These are phyloP conservation scores for Pantala flavescens DNA, from an alignment of 1,140 invertebrate species.

Conservation along the genomic window DNA sequence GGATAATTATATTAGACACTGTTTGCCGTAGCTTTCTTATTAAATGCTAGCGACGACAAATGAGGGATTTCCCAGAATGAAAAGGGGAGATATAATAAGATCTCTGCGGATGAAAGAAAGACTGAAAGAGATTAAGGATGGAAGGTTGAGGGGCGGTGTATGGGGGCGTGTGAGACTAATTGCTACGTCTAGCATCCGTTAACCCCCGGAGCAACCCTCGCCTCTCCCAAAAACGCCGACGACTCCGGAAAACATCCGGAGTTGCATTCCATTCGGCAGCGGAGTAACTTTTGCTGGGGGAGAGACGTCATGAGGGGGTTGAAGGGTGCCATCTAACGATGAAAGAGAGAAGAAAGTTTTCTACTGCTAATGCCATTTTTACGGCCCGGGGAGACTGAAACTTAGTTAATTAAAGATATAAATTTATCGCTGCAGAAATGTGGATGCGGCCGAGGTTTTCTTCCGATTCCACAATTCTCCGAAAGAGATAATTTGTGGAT, in stretches of 20 bases:
- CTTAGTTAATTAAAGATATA: no score
- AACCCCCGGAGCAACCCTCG: neutral
- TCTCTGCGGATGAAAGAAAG: neutral
- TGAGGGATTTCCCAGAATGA: no score
- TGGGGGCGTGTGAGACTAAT: neutral
- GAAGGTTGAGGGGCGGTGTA: neutral
- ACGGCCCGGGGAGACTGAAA: no score
- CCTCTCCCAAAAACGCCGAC: neutral
- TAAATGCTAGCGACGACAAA: no score
- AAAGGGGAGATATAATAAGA: neutral
- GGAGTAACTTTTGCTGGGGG: neutral
- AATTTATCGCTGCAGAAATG: no score
- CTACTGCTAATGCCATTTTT: no score
- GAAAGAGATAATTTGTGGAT: no score
- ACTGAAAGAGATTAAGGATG: neutral
- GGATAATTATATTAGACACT: no score
- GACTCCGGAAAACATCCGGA: neutral
- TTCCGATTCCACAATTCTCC: no score
- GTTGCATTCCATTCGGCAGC: neutral
- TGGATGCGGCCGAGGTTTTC: no score
- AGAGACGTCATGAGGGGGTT: neutral
- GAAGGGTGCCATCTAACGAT: neutral
- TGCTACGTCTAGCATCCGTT: neutral
- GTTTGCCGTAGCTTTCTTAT: no score
- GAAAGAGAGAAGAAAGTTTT: neutral